Percentiles rank a stretch among this genome's conserved stretches.
Conservation (phyloP, 2,113 vertebrate genomes). For the Plecotus auritus region DNA sequence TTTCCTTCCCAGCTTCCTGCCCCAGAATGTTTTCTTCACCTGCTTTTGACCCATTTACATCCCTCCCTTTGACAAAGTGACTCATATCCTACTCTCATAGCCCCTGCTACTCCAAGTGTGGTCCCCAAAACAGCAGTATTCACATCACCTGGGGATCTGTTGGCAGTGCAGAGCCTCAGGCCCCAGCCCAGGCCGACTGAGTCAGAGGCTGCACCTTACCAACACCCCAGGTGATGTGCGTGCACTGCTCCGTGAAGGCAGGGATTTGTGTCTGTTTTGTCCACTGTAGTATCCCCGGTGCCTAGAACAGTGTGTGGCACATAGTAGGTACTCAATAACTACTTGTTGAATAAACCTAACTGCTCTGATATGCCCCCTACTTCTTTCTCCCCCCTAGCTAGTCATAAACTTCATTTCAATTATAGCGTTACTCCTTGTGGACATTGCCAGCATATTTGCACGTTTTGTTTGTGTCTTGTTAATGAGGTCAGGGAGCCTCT, state of each 20-base stretch:
- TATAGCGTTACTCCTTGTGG: background rate
- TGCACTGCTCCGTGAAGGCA: background rate
- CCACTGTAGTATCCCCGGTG: background rate
- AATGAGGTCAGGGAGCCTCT: background rate
- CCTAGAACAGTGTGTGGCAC: background rate
- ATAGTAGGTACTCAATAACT: background rate
- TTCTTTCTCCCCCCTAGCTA: background rate
- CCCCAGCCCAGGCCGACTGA: background rate
- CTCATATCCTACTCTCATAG: background rate
- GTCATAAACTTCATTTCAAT: background rate
- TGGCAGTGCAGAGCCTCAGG: background rate
- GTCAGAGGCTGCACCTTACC: background rate
- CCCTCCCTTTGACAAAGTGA: background rate
- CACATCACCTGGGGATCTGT: background rate
- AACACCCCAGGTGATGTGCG: background rate
- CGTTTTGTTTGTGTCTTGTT: conserved; percentile 29
- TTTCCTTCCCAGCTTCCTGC: background rate
- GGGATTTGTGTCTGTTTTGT: background rate
- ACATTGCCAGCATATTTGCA: background rate
- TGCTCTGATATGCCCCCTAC: background rate
- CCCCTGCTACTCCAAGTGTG: background rate
- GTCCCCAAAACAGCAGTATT: background rate
- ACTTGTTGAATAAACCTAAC: background rate
- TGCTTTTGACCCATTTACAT: conserved; percentile 2
- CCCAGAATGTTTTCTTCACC: background rate